Evolutionary conservation across 2,113 vertebrate genomes (phyloP).

Genomic region (Greenwoodochromis staneri): DNA sequence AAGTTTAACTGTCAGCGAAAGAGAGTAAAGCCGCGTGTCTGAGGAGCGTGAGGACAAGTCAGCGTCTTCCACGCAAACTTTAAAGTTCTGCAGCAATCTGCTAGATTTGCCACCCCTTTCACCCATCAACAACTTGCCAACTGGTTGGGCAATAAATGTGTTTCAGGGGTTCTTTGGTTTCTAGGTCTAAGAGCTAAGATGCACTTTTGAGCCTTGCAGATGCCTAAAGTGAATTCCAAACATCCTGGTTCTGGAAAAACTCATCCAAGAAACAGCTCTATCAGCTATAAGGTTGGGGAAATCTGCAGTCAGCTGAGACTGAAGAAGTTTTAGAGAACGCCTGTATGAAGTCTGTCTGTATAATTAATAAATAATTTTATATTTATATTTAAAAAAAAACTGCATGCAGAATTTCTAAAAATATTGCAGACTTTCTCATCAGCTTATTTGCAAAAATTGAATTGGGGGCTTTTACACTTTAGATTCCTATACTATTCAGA

Average conservation of each 20-base stretch:
- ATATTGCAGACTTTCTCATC: background rate
- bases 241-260: background rate
- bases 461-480: background rate
- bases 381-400: background rate
- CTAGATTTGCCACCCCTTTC: background rate
- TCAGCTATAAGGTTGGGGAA: background rate
- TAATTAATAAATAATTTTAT: background rate
- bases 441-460: background rate
- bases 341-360: background rate
- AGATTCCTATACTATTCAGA: background rate
- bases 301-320: background rate
- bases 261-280: background rate
- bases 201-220: accelerated
- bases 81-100: background rate
- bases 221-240: background rate
- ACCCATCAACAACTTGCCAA: background rate
- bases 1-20: background rate
- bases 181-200: background rate
- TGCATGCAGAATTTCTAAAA: background rate
- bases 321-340: background rate
- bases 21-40: accelerated
- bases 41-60: background rate
- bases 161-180: background rate
- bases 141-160: background rate
- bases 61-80: background rate